Conservation (phyloP, 2,113 vertebrate genomes). For the Procavia capensis region DNA sequence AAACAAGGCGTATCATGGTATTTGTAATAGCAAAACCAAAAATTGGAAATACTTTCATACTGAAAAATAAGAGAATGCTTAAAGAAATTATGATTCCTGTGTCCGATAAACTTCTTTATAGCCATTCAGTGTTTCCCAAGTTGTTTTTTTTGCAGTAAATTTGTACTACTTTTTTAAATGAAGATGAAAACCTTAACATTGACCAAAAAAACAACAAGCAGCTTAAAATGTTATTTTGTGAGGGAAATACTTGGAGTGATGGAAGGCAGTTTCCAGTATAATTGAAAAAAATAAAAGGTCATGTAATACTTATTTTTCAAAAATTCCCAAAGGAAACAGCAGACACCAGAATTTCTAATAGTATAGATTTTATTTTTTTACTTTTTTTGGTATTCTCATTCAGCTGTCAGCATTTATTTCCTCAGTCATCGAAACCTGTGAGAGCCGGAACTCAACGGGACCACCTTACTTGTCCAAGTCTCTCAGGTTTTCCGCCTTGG, state of each 20-base stretch:
- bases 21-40: not conserved
- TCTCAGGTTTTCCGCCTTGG: too few relatives aligned
- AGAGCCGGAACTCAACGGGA: too few relatives aligned
- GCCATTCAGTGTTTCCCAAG: not conserved
- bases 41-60: not conserved
- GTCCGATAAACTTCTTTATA: not conserved
- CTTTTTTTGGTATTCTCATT: not conserved
- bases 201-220: not conserved
- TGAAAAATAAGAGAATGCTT: not conserved
- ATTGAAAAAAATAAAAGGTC: not conserved
- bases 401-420: not conserved
- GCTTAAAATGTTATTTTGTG: not conserved
- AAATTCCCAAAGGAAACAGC: not conserved
- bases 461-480: too few relatives aligned
- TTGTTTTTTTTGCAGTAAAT: not conserved
- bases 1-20: not conserved
- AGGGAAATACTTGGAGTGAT: not conserved
- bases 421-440: too few relatives aligned
- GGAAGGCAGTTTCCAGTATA: not conserved
- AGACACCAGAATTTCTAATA: not conserved
- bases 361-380: not conserved
- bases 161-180: not conserved
- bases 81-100: not conserved
- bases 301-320: not conserved
- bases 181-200: not conserved